Conservation (phyloP, 2,113 vertebrate species). For the Eleginops maclovinus region DNA sequence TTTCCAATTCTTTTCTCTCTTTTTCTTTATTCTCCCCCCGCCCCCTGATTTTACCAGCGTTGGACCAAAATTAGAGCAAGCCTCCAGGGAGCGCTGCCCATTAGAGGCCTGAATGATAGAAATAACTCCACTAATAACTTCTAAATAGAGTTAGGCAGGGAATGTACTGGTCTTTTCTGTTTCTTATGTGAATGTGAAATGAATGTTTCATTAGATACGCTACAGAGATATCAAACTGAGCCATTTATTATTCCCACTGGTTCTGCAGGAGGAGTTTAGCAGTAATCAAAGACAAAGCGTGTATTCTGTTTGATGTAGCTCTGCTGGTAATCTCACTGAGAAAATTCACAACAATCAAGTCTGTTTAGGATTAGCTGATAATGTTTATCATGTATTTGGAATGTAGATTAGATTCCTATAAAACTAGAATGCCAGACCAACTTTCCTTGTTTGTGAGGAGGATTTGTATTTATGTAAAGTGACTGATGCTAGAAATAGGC, state of each 20-base stretch:
- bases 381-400: conserved; percentile 1
- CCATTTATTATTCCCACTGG: conserved; percentile 17
- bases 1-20: conserved; percentile 13
- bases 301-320: conserved; percentile 27
- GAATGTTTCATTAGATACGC: conserved; percentile 62
- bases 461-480: background rate
- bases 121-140: conserved; percentile 65
- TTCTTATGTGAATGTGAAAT: conserved; percentile 52
- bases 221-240: conserved; percentile 15
- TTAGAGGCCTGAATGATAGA: conserved; percentile 65
- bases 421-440: background rate
- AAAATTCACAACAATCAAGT: conserved; percentile 26
- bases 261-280: background rate
- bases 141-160: conserved; percentile 38
- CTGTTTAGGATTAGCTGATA: conserved; percentile 10
- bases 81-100: conserved; percentile 62
- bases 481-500: background rate
- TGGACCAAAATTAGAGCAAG: conserved; percentile 66
- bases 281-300: background rate
- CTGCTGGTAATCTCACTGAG: conserved; percentile 27
- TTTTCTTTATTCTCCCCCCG: conserved; percentile 9
- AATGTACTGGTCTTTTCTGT: conserved; percentile 36
- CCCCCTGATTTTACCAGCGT: conserved; percentile 42
- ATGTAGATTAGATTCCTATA: conserved; percentile 14
- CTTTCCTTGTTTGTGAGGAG: background rate